Evolutionary conservation across 2,113 vertebrate species (phyloP).

Genomic region (Eudyptes chrysolophus): DNA sequence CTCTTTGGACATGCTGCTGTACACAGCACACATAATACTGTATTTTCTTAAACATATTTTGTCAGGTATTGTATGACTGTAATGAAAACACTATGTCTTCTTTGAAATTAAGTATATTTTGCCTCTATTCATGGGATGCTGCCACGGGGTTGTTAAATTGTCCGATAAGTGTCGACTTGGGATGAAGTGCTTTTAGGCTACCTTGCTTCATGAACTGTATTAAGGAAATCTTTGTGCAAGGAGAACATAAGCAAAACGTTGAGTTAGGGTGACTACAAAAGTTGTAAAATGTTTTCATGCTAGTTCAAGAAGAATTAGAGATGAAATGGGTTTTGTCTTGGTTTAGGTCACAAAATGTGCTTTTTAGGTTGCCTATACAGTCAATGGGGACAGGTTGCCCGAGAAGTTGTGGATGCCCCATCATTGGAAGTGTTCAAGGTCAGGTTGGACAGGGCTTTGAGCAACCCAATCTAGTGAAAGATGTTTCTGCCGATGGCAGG

Average conservation of each 20-base stretch:
- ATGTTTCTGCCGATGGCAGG: rapidly evolving
- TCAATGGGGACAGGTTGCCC: not conserved
- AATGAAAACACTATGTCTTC: not conserved
- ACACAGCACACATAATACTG: not conserved
- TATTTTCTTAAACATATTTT: not conserved
- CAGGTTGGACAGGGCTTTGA: rapidly evolving
- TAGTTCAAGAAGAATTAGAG: not conserved
- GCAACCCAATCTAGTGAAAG: rapidly evolving
- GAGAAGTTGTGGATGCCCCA: not conserved
- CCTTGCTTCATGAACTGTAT: not conserved
- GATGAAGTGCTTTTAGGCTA: not conserved
- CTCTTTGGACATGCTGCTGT: not conserved
- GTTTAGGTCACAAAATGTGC: not conserved
- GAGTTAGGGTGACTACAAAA: not conserved
- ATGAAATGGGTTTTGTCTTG: not conserved
- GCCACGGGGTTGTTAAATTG: not conserved
- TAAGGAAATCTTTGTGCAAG: not conserved
- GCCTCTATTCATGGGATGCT: not conserved
- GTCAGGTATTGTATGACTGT: not conserved
- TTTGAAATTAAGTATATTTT: not conserved
- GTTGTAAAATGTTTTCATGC: not conserved
- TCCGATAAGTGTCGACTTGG: not conserved
- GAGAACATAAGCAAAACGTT: not conserved
- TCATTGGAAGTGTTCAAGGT: not conserved
- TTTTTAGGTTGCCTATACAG: not conserved